Evolutionary conservation across 2,113 vertebrate genomes (phyloP).

Genomic region (Kobus ellipsiprymnus): DNA sequence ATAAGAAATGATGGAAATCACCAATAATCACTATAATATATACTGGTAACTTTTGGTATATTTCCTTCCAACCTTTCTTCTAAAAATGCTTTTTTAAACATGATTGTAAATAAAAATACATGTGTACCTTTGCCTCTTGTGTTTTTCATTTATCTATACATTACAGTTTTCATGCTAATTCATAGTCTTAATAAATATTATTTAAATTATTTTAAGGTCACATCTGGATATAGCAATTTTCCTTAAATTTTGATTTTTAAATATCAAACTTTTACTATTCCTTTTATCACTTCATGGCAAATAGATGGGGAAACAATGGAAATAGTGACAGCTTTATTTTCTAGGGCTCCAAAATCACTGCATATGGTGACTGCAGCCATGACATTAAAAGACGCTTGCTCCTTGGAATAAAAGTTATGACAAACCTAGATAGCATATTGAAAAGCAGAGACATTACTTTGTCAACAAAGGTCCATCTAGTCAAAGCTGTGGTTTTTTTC

Average conservation of each 20-base stretch:
- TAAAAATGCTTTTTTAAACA: background rate
- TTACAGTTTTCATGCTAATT: background rate
- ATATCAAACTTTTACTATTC: background rate
- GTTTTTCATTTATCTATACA: background rate
- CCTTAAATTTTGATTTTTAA: background rate
- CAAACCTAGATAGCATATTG: background rate
- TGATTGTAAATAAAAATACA: background rate
- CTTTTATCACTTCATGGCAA: background rate
- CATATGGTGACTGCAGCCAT: background rate
- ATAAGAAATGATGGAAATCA: background rate
- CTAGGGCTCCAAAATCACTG: background rate
- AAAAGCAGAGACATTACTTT: background rate
- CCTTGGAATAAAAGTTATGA: background rate
- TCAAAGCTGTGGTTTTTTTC: background rate
- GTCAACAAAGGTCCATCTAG: background rate
- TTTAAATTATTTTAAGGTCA: background rate
- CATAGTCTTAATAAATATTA: background rate
- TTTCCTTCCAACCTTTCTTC: background rate
- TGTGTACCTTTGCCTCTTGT: background rate
- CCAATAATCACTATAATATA: background rate
- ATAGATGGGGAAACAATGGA: background rate
- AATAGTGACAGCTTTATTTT: background rate
- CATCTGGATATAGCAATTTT: background rate
- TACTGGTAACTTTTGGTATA: background rate
- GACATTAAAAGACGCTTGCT: background rate